phyloP scores from a whole-genome alignment of 2,797 vertebrate species.

The Acomys russatus region DNA sequence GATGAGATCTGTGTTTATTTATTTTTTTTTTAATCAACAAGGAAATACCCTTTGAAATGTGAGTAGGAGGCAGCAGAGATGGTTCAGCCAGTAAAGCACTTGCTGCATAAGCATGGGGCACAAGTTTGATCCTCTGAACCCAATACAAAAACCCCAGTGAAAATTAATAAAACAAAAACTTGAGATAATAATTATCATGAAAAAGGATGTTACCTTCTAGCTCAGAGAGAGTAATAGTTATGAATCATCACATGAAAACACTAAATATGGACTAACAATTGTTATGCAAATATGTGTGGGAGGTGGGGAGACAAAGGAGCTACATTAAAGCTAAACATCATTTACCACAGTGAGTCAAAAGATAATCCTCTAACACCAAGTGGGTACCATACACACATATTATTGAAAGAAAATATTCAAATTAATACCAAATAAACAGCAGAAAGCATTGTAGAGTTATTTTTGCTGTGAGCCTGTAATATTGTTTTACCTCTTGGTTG shows the following conservation, averaged over 20 bases:
- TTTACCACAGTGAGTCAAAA: constrained; percentile 27
- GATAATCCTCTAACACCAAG: constrained; percentile 4
- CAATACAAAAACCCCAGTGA: background rate
- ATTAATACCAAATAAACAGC: background rate
- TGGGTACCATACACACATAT: background rate
- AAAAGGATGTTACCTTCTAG: constrained; percentile 49
- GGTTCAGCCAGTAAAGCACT: background rate
- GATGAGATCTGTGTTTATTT: background rate
- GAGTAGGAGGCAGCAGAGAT: background rate
- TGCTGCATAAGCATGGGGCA: background rate
- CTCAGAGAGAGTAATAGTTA: constrained; percentile 15
- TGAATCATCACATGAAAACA: constrained; percentile 21
- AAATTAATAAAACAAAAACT: constrained; percentile 37
- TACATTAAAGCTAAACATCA: constrained; percentile 12
- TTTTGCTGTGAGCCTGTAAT: background rate
- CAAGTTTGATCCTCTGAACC: background rate
- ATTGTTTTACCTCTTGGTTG: constrained; percentile 1
- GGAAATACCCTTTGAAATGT: background rate
- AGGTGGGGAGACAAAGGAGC: background rate
- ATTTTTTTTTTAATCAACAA: background rate
- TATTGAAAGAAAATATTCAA: background rate
- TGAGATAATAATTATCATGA: background rate
- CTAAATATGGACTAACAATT: constrained; percentile 14
- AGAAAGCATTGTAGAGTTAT: background rate
- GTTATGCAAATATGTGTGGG: background rate